Conservation (phyloP, 2,888 invertebrate species). For the Caenorhabditis sp. region DNA sequence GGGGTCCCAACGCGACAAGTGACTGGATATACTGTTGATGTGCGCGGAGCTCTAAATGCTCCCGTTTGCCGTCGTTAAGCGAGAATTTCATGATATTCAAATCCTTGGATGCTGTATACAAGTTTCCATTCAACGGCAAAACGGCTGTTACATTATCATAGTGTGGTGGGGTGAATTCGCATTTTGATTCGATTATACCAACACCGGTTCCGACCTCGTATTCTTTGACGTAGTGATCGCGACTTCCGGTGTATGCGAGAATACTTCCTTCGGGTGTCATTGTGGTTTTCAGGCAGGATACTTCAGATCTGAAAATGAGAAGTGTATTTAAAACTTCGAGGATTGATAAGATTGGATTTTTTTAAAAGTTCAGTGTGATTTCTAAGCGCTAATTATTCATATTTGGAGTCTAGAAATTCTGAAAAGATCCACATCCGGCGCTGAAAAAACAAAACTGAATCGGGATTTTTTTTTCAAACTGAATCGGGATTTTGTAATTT, state of each 20-base stretch:
- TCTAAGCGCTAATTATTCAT: no score
- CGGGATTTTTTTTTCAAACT: no score
- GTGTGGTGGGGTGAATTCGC: conserved; percentile 84
- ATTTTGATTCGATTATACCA: conserved; percentile 72
- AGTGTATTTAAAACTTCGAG: neutral
- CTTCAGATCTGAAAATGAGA: conserved; percentile 23
- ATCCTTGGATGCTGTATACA: conserved; percentile 86
- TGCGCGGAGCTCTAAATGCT: conserved; percentile 55
- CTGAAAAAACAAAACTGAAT: no score
- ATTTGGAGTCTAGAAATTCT: no score
- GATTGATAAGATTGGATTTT: no score
- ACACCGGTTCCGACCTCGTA: conserved; percentile 46
- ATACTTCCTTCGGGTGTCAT: conserved; percentile 76
- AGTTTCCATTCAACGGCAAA: conserved; percentile 72
- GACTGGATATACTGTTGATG: conserved; percentile 55
- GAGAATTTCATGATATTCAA: conserved; percentile 73
- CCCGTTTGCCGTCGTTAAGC: conserved; percentile 54
- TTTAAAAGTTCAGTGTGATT: no score
- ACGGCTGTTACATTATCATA: conserved; percentile 88
- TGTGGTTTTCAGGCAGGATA: conserved; percentile 73
- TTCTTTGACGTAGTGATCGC: conserved; percentile 85
- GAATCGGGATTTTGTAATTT: no score
- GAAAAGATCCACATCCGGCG: no score
- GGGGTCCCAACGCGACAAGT: conserved; percentile 25
- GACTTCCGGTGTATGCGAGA: conserved; percentile 82